Base-by-base conservation (phyloP, 2,113 vertebrate species). In the Muntiacus reevesi region DNA sequence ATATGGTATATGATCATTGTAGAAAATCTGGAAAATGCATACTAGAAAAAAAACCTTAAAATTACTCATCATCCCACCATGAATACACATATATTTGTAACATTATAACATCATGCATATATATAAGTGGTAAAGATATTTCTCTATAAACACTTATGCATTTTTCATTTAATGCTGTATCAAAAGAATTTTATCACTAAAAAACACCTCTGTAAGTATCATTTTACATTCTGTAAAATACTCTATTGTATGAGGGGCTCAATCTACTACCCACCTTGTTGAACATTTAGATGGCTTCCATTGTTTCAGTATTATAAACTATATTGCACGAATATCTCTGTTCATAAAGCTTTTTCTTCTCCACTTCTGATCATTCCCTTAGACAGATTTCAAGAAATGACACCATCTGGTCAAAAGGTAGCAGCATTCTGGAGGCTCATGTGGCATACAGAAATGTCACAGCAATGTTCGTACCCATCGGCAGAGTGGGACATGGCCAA, bases 381-480 rank as follows among this genome's bases (percentile, higher is more conserved):
- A 71, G 62, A 89, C 67, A 83, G 71, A 87, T 92, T 97, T 96
- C 54, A 54, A 95, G 94, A 95, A 96, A 79, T 36, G 43, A 89
- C 67, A n/a, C 74, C 94, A 55, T 84, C 71, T 95, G 92, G 94
- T 84, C 97, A 57, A 83, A 96, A 87, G 90, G 79, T 47, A 60
- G 47, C 79, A 50, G 1, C 83, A 62, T 13, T 36, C 43, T 54
- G 74, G 40, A 93, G 87, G 43, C 28, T 67, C 86, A 52, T 14
- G 10, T 30, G n/a, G 85, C 5, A 14, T 6, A 10, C 15, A 89
- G 84, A 94, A 95, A 96, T 14, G 52, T 60, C 3, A 0, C n/a
- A 12, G 40, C 40, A 13, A 71, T 15, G n/a, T 57, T 25, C n/a
- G 2, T 9, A 27, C n/a, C 45, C 47, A 10, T 27, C 30, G 28